phyloP scores from a whole-genome alignment of 2,888 invertebrate species.

The Subacronicta megacephala region DNA sequence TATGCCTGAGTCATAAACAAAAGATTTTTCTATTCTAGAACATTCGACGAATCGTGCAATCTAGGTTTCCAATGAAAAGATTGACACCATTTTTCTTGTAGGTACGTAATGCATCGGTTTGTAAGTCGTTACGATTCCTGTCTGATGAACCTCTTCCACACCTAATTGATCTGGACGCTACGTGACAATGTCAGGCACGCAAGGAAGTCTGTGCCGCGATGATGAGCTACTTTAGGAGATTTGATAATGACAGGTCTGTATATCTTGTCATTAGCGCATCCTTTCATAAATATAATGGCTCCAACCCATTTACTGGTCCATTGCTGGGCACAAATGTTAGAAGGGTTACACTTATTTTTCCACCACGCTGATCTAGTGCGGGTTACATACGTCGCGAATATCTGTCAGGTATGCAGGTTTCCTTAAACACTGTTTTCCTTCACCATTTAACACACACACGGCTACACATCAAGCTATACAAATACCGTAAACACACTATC shows the following conservation, averaged over 20 bases:
- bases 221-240: constrained; percentile 14
- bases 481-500: too few relatives aligned
- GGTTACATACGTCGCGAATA: too few relatives aligned
- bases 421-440: too few relatives aligned
- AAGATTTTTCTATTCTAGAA: constrained; percentile 16
- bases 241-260: background rate
- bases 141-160: constrained; percentile 47
- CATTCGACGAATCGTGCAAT: constrained; percentile 24
- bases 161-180: constrained; percentile 39
- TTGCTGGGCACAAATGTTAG: too few relatives aligned
- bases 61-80: constrained; percentile 44
- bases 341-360: too few relatives aligned
- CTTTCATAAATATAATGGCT: background rate
- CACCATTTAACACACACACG: too few relatives aligned
- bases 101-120: constrained; percentile 30
- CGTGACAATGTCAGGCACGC: constrained; percentile 44
- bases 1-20: constrained; percentile 6
- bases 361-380: too few relatives aligned
- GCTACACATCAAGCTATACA: too few relatives aligned
- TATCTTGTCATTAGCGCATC: background rate
- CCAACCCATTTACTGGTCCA: background rate
- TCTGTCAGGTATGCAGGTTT: too few relatives aligned
- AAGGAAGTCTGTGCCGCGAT: constrained; percentile 20
- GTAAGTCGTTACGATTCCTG: constrained; percentile 25
- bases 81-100: constrained; percentile 34